phyloP scores from a whole-genome alignment of 2,888 invertebrate genomes.

The Hypsopygia costalis region DNA sequence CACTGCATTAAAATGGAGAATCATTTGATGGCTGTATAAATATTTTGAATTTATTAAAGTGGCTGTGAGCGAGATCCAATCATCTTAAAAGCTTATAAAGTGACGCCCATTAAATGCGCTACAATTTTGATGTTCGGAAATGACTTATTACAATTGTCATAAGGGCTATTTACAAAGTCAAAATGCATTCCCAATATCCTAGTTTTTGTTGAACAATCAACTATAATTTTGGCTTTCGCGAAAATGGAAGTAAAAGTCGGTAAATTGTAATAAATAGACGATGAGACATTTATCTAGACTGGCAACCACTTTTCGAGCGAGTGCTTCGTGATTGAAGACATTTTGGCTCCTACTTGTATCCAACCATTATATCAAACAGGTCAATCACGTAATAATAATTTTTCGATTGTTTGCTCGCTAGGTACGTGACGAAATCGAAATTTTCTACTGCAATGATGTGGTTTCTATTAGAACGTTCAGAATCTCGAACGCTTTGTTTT shows the following conservation, averaged over 20 bases:
- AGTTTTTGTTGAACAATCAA: conserved; percentile 24
- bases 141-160: too few species aligned
- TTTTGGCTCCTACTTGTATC: conserved; percentile 17
- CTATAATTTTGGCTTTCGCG: conserved; percentile 40
- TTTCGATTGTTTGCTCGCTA: conserved; percentile 6
- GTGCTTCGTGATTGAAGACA: conserved; percentile 59
- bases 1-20: neutral
- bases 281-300: conserved; percentile 52
- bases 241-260: conserved; percentile 60
- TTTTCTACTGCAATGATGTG: neutral
- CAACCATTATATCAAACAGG: neutral
- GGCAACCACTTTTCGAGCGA: conserved; percentile 63
- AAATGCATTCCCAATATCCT: too few species aligned
- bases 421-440: neutral
- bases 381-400: conserved; percentile 9
- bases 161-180: too few species aligned
- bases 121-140: too few species aligned
- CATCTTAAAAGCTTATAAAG: conserved; percentile 32
- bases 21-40: conserved; percentile 8
- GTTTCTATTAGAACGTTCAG: neutral
- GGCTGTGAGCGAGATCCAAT: conserved; percentile 15
- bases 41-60: conserved; percentile 7
- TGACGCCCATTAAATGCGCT: conserved; percentile 10
- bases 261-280: conserved; percentile 49
- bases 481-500: conserved; percentile 5